phyloP scores from a whole-genome alignment of 2,113 vertebrate genomes.

The Pseudonaja textilis region DNA sequence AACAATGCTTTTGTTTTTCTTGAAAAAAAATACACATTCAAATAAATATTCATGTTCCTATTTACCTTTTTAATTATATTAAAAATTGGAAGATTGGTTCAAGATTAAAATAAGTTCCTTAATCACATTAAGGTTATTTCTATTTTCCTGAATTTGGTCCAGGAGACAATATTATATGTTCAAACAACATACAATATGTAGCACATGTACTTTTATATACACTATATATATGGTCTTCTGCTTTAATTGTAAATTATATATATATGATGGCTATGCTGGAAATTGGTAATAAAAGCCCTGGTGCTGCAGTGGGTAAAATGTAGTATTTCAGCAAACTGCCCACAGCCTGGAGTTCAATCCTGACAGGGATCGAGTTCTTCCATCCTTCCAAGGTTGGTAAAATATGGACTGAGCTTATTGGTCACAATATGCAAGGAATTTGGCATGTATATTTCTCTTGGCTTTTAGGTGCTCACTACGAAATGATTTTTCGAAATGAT shows the following conservation, averaged over 20 bases:
- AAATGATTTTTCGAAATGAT: too few relatives aligned
- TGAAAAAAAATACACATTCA: neutral
- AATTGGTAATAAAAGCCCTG: neutral
- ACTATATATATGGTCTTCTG: neutral
- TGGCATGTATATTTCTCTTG: too few relatives aligned
- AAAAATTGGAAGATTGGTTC: neutral
- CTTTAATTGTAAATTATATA: too few relatives aligned
- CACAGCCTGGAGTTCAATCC: too few relatives aligned
- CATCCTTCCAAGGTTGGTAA: neutral
- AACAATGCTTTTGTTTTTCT: neutral
- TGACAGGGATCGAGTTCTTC: neutral
- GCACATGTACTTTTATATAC: neutral
- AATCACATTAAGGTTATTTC: neutral
- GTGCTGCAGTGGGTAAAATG: too few relatives aligned
- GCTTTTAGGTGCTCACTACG: too few relatives aligned
- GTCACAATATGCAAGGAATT: neutral
- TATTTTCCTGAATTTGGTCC: neutral
- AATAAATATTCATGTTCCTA: neutral
- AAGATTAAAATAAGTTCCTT: neutral
- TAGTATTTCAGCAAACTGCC: too few relatives aligned
- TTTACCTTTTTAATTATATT: neutral
- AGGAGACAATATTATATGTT: neutral
- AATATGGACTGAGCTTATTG: neutral
- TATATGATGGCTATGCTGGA: neutral
- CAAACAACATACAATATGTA: neutral